phyloP scores from a whole-genome alignment of 2,113 vertebrate species.

The Sphaerodactylus townsendi region DNA sequence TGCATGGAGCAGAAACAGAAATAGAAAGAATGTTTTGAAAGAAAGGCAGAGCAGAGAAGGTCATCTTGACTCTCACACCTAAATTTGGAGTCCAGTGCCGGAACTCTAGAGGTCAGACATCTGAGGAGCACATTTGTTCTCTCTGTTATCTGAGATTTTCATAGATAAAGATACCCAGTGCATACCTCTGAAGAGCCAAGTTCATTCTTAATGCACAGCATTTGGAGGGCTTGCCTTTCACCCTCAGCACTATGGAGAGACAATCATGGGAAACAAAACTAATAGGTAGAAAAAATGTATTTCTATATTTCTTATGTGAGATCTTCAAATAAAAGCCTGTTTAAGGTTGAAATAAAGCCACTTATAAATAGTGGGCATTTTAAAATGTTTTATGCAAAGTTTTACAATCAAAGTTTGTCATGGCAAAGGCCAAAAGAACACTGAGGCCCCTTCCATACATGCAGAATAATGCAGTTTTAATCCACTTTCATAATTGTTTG shows the following conservation, averaged over 20 bases:
- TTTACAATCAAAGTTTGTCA: conserved; percentile 66
- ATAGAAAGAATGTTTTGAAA: conserved; percentile 68
- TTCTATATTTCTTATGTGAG: conserved; percentile 27
- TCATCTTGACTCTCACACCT: conserved; percentile 53
- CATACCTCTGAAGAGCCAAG: conserved; percentile 30
- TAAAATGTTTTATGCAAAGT: conserved; percentile 46
- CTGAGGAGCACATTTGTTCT: conserved; percentile 66
- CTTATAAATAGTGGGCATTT: conserved; percentile 42
- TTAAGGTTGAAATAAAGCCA: conserved; percentile 35
- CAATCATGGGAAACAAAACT: conserved; percentile 6
- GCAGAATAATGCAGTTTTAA: too few species aligned
- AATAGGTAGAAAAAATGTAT: not conserved
- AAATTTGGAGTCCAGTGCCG: conserved; percentile 55
- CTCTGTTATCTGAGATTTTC: conserved; percentile 61
- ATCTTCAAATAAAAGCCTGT: conserved; percentile 36
- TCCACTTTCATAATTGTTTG: too few species aligned
- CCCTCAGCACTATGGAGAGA: conserved; percentile 33
- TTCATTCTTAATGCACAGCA: conserved; percentile 13
- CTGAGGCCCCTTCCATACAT: too few species aligned
- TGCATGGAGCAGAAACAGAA: conserved; percentile 57
- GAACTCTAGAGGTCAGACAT: conserved; percentile 49
- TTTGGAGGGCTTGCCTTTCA: conserved; percentile 48
- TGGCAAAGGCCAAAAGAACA: conserved; percentile 59
- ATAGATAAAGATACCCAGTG: conserved; percentile 34
- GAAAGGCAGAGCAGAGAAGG: conserved; percentile 47